Base-by-base conservation (phyloP, 1,140 invertebrate genomes). In the Megalopta genalis region DNA sequence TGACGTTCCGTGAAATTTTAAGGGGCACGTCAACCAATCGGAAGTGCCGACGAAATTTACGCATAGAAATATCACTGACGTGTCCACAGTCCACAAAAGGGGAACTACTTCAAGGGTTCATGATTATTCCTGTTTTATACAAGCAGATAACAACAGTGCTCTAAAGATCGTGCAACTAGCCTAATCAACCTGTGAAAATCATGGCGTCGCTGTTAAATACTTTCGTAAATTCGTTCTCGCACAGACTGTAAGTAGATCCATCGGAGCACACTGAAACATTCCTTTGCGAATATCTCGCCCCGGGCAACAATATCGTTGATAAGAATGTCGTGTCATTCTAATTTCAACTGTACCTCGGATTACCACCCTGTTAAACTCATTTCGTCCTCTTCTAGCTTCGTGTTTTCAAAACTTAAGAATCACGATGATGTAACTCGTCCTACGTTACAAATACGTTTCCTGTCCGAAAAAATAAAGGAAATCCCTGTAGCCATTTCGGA, bases 71-170 rank as follows among this genome's bases (percentile, higher is more conserved):
- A 91, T 88, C 82, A 91, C 92, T 93, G 92, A 93, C 92, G 92
- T 93, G 92, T 92, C 92, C 88, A 85, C 85, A 88, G 92, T 92
- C 92, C 88, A 85, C 85, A 88, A 88, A 82, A 86, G 86, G 78
- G 68, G 25, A 46, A 62, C 64, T 69, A 88, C 86, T 89, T 89
- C 81, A 70, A 54, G 83, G 74, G 90, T 88, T 90, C 87, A 90
- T 87, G 87, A 90, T 88, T 78, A 83, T 87, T 89, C 83, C 84
- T 57, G 79, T 86, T 88, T 82, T 73, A 39, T 25, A 54, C 52
- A 69, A 80, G 75, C 81, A 63, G 84, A 74, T 79, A 59, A 77
- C 62, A 80, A 81, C 46, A 59, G 39, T 27, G 68, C n/a, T 54
- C 59, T 70, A 49, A 21, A 54, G n/a, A 27, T 65, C 77, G 76